Conservation (phyloP, 2,113 vertebrate species). For the Ammodytes marinus region DNA sequence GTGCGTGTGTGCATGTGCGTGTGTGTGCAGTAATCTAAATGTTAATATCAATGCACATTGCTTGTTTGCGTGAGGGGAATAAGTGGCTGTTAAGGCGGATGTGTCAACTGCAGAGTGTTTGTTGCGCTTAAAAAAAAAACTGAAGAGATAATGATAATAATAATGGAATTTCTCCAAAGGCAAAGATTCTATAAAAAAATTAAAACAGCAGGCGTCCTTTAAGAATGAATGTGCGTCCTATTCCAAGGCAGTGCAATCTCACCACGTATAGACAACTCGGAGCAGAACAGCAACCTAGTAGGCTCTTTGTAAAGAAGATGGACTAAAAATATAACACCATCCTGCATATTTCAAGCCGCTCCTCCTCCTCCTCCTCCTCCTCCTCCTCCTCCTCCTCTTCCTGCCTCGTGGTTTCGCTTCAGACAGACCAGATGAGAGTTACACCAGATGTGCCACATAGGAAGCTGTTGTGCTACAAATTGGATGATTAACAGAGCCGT, state of each 20-base stretch:
- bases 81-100: conserved; percentile 24
- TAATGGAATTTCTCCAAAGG: conserved; percentile 11
- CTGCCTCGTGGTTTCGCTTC: conserved; percentile 39
- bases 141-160: conserved; percentile 7
- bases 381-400: conserved; percentile 9
- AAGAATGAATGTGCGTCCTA: conserved; percentile 5
- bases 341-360: conserved; percentile 44
- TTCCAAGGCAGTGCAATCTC: conserved; percentile 34
- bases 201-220: conserved; percentile 30
- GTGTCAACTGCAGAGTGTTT: conserved; percentile 23
- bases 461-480: conserved; percentile 74
- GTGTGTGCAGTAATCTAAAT: background rate
- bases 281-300: conserved; percentile 19
- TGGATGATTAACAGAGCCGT: conserved; percentile 75
- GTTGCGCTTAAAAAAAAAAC: conserved; percentile 58
- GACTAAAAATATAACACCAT: conserved; percentile 66
- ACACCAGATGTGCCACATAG: conserved; percentile 75
- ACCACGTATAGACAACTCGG: conserved; percentile 15
- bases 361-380: conserved; percentile 16
- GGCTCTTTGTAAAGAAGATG: conserved; percentile 16
- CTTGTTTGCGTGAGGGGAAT: conserved; percentile 21
- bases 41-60: too few relatives aligned
- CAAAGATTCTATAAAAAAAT: conserved; percentile 20
- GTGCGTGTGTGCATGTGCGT: background rate
- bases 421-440: conserved; percentile 51